These are phyloP conservation scores for Pandemis heparana DNA, from an alignment of 2,888 invertebrate species.

Conservation along the genomic window DNA sequence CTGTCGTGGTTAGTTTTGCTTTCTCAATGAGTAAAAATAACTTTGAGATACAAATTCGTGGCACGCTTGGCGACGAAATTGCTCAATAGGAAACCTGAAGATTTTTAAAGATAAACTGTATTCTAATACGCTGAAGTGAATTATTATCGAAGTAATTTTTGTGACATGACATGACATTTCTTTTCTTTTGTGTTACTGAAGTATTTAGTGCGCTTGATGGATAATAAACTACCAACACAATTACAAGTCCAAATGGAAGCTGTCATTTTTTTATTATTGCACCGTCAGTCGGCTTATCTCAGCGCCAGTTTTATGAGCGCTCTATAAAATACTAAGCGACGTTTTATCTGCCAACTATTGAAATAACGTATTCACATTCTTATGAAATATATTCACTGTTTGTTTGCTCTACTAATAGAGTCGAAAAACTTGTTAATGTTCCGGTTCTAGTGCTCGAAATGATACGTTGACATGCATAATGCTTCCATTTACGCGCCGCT, in stretches of 20 bases:
- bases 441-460: slow-evolving; percentile 75
- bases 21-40: slow-evolving; percentile 7
- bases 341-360: slow-evolving; percentile 76
- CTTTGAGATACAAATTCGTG: slow-evolving; percentile 3
- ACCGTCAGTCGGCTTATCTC: slow-evolving; percentile 65
- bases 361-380: slow-evolving; percentile 76
- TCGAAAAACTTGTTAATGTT: slow-evolving; percentile 68
- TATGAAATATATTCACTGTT: slow-evolving; percentile 73
- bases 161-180: neutral
- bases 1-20: neutral
- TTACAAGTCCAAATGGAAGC: slow-evolving; percentile 53
- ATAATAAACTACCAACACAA: slow-evolving; percentile 19
- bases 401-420: slow-evolving; percentile 71
- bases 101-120: neutral
- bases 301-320: slow-evolving; percentile 71
- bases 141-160: neutral
- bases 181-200: neutral
- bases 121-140: neutral
- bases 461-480: slow-evolving; percentile 75
- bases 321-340: slow-evolving; percentile 78
- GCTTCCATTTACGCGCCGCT: slow-evolving; percentile 73
- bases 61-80: neutral
- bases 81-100: neutral
- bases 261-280: slow-evolving; percentile 65
- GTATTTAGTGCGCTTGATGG: slow-evolving; percentile 26